phyloP scores from a whole-genome alignment of 2,888 invertebrate species.

The Troides aeacus region DNA sequence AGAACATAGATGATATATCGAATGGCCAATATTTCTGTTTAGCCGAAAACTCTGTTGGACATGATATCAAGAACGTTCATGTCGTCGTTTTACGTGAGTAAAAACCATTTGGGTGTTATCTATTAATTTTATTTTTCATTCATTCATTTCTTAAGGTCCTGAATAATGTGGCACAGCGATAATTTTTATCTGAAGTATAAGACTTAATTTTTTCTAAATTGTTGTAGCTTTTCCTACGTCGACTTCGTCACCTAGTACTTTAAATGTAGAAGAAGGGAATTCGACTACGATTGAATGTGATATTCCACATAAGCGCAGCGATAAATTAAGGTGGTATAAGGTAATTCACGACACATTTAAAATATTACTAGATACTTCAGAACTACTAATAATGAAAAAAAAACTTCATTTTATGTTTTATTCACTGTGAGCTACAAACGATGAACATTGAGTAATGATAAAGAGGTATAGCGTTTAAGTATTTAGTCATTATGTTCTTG shows the following conservation, averaged over 20 bases:
- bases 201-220: not conserved
- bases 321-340: conserved; percentile 54
- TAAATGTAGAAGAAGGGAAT: conserved; percentile 38
- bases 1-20: conserved; percentile 40
- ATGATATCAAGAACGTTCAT: conserved; percentile 37
- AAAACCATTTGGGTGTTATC: no score
- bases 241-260: conserved; percentile 24
- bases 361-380: no score
- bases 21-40: conserved; percentile 46
- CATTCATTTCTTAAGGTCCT: not conserved
- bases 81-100: conserved; percentile 48
- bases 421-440: no score
- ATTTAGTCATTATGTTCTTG: no score
- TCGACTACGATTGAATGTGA: conserved; percentile 41
- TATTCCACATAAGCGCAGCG: conserved; percentile 39
- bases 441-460: no score
- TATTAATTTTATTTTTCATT: not conserved
- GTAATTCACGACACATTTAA: conserved; percentile 36
- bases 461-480: no score
- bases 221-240: conserved; percentile 40
- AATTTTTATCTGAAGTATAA: not conserved
- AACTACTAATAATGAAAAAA: no score
- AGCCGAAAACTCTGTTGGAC: conserved; percentile 46
- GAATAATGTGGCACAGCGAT: not conserved
- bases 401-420: no score